Conservation (phyloP, 2,888 invertebrate genomes). For the Drymonia ruficornis region DNA sequence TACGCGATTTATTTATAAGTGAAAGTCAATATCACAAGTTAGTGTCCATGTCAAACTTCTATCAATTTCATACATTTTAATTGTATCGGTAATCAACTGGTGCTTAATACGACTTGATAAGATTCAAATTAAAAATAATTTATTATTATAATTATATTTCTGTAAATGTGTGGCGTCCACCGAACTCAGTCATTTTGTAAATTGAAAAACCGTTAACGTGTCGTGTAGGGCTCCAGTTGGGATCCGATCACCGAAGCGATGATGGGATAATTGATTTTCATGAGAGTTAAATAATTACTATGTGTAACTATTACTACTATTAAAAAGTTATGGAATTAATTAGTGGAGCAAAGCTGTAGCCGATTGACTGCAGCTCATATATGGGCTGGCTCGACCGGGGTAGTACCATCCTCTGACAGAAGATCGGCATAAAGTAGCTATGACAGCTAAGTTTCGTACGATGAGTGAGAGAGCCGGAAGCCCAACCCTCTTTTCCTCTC, state of each 20-base stretch:
- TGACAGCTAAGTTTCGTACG: too few relatives aligned
- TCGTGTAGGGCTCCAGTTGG: constrained; percentile 20
- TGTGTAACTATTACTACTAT: too few relatives aligned
- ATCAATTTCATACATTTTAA: constrained; percentile 43
- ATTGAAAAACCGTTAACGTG: constrained; percentile 45
- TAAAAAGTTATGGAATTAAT: too few relatives aligned
- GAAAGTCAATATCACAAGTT: constrained; percentile 32
- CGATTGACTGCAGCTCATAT: too few relatives aligned
- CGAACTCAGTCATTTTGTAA: constrained; percentile 39
- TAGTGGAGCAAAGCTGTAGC: too few relatives aligned
- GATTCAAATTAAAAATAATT: constrained; percentile 23
- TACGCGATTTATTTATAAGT: too few relatives aligned
- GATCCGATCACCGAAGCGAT: constrained; percentile 28
- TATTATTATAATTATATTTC: constrained; percentile 14
- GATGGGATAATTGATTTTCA: constrained; percentile 25
- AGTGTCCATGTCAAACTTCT: constrained; percentile 31
- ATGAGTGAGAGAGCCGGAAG: too few relatives aligned
- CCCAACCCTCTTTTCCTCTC: too few relatives aligned
- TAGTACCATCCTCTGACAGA: too few relatives aligned
- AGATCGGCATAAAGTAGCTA: too few relatives aligned
- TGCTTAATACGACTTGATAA: constrained; percentile 31
- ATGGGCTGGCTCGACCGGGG: too few relatives aligned
- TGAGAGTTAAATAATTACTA: too few relatives aligned
- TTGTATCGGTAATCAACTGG: constrained; percentile 25
- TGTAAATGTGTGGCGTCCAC: constrained; percentile 28